Conservation (phyloP, 2,888 invertebrate genomes). For the Harpalus rufipes region DNA sequence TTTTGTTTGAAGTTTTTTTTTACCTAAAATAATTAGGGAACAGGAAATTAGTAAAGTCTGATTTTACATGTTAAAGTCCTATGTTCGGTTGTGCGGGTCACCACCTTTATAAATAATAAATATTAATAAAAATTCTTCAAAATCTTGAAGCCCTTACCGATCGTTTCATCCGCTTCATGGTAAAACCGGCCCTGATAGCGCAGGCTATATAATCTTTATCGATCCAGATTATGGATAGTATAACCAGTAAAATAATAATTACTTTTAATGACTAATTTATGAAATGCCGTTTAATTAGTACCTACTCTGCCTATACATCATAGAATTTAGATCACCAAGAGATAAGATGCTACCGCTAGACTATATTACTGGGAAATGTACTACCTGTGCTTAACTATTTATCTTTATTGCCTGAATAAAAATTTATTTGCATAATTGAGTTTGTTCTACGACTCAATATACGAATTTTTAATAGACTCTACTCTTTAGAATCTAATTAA, state of each 20-base stretch:
- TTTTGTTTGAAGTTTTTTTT: no score
- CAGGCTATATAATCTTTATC: slow-evolving; percentile 28
- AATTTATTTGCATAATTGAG: slow-evolving; percentile 23
- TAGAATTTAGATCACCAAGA: slow-evolving; percentile 56
- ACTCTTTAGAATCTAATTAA: neutral
- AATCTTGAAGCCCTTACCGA: no score
- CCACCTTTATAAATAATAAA: no score
- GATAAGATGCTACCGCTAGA: slow-evolving; percentile 52
- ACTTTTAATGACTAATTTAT: slow-evolving; percentile 63
- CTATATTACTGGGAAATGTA: slow-evolving; percentile 22
- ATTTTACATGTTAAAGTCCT: no score
- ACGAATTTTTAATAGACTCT: neutral
- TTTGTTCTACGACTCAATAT: slow-evolving; percentile 10
- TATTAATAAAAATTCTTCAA: no score
- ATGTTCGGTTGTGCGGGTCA: no score
- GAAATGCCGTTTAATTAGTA: slow-evolving; percentile 63
- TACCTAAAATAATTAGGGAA: no score
- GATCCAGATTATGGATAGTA: slow-evolving; percentile 3
- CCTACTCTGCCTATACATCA: slow-evolving; percentile 55
- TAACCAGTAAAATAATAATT: slow-evolving; percentile 60
- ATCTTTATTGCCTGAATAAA: slow-evolving; percentile 16
- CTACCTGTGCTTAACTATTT: slow-evolving; percentile 17
- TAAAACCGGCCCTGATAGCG: no score
- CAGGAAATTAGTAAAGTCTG: no score
- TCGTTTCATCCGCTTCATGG: no score